A percentile compares a stretch with the other conserved stretches of the same genome.
These are phyloP conservation scores for Zaprionus nigranus DNA, from an alignment of 1,140 invertebrate species.

Conservation along the genomic window DNA sequence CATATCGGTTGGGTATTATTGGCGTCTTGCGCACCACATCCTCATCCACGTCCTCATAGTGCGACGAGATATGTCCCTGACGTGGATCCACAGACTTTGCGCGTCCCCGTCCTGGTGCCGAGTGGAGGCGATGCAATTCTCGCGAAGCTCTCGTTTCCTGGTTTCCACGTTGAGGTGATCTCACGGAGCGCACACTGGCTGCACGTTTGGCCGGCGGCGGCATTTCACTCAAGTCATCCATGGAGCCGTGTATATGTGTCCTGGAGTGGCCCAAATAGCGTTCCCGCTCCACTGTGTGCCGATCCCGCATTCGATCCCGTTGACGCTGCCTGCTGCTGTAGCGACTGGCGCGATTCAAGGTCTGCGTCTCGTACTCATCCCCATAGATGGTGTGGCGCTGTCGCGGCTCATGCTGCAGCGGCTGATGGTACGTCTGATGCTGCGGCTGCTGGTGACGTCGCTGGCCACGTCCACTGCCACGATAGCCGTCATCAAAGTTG, in stretches of 20 bases:
- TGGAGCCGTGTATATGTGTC: conserved; percentile 62
- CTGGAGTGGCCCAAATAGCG: conserved; percentile 62
- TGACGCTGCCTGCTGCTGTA: conserved; percentile 84
- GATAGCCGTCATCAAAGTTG: conserved; percentile 43
- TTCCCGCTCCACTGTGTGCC: conserved; percentile 82
- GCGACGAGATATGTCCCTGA: conserved; percentile 48
- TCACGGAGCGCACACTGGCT: conserved; percentile 69
- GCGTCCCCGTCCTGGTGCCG: conserved; percentile 62
- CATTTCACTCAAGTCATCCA: conserved; percentile 72
- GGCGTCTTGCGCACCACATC: conserved; percentile 85
- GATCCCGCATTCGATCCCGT: conserved; percentile 72
- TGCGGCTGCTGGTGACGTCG: conserved; percentile 57
- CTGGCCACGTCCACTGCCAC: conserved; percentile 45
- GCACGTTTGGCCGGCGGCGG: conserved; percentile 66
- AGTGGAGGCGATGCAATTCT: conserved; percentile 73
- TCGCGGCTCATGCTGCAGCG: conserved; percentile 60
- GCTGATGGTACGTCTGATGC: conserved; percentile 46
- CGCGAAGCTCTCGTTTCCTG: conserved; percentile 63
- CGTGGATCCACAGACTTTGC: conserved; percentile 83
- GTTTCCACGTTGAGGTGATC: conserved; percentile 58
- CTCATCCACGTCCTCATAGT: conserved; percentile 83
- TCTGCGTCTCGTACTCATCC: conserved; percentile 72
- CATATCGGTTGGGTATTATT: conserved; percentile 90
- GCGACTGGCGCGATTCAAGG: conserved; percentile 85
- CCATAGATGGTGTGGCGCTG: conserved; percentile 74